Conservation (phyloP, 2,113 vertebrate species). For the Ceuthmochares aereus region DNA sequence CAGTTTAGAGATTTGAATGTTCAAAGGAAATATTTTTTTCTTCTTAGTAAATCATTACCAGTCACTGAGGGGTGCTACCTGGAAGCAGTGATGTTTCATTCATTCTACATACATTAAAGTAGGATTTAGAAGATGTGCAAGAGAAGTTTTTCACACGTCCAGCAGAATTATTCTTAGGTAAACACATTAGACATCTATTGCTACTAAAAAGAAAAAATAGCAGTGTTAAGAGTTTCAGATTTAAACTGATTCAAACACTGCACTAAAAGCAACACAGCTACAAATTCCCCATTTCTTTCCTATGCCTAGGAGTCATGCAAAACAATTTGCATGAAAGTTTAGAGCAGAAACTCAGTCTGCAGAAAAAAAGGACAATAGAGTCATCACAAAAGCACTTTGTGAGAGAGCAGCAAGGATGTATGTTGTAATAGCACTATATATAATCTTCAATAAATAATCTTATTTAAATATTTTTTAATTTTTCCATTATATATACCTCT, state of each 20-base stretch:
- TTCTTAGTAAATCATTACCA: not conserved
- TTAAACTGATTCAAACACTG: not conserved
- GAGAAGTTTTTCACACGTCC: not conserved
- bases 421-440: not conserved
- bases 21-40: conserved; percentile 24
- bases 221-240: not conserved
- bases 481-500: not conserved
- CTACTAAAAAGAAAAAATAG: not conserved
- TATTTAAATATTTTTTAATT: not conserved
- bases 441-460: not conserved
- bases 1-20: not conserved
- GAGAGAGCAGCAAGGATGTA: not conserved
- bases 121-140: not conserved
- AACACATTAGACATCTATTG: not conserved
- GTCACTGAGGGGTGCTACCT: not conserved
- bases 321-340: not conserved
- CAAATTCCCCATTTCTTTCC: not conserved
- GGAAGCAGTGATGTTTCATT: not conserved
- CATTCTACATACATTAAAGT: not conserved
- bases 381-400: not conserved
- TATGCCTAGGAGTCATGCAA: not conserved
- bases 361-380: not conserved
- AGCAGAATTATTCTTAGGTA: not conserved
- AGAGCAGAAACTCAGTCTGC: not conserved
- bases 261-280: not conserved